phyloP scores from a whole-genome alignment of 2,888 invertebrate genomes.

The Pristionchus exspectatus region DNA sequence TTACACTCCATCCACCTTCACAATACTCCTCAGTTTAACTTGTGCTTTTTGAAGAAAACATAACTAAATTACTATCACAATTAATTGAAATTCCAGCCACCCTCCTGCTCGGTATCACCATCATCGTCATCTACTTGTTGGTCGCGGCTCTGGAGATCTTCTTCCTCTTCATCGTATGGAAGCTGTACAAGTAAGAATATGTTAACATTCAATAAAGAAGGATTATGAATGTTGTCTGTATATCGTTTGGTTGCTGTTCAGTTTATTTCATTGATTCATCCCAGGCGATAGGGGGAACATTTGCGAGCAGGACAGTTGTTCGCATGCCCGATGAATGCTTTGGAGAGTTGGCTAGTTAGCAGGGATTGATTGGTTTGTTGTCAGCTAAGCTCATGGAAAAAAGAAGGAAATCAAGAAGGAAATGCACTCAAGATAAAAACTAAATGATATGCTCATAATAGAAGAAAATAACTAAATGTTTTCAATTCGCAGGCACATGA shows the following conservation, averaged over 20 bases:
- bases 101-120: constrained; percentile 73
- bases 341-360: neutral
- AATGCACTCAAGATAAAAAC: no score
- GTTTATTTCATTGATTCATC: no score
- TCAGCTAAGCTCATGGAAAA: neutral
- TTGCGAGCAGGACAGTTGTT: no score
- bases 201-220: no score
- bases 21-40: no score
- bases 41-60: neutral
- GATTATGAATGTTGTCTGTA: neutral
- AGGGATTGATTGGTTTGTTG: neutral
- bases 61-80: neutral
- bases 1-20: no score
- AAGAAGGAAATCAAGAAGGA: neutral
- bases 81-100: constrained; percentile 68
- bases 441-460: no score
- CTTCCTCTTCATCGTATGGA: constrained; percentile 78
- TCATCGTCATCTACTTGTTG: constrained; percentile 76
- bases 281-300: no score
- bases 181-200: constrained; percentile 74
- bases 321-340: neutral
- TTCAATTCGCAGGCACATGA: constrained; percentile 70
- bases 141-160: constrained; percentile 76
- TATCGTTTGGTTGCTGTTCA: no score
- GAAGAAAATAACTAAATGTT: no score